phyloP scores from a whole-genome alignment of 2,113 vertebrate species.

The Hippotragus niger region DNA sequence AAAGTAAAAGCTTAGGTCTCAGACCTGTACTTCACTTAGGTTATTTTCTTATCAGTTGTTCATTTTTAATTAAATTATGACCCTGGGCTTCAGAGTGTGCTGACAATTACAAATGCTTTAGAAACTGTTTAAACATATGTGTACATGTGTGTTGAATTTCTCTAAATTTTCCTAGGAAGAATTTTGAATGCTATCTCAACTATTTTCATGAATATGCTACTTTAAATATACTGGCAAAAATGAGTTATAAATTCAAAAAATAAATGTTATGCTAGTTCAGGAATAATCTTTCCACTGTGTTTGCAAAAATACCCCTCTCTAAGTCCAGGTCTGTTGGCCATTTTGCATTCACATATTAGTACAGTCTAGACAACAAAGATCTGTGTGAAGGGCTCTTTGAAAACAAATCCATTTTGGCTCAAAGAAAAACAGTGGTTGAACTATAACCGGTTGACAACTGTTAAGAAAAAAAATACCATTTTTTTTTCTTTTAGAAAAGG shows the following conservation, averaged over 20 bases:
- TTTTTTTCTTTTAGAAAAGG: background rate
- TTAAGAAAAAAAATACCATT: background rate
- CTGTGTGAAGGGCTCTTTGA: background rate
- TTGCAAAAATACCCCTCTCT: background rate
- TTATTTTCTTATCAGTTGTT: background rate
- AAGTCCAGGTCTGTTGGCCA: background rate
- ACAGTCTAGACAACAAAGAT: background rate
- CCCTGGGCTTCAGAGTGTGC: background rate
- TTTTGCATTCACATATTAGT: background rate
- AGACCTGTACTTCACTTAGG: background rate
- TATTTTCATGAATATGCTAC: background rate
- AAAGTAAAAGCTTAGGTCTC: background rate
- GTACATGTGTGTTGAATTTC: background rate
- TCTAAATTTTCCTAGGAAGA: conserved; percentile 8
- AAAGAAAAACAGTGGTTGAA: background rate
- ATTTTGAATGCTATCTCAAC: background rate
- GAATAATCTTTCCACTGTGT: conserved; percentile 14
- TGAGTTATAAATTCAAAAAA: background rate
- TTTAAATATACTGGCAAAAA: conserved; percentile 14
- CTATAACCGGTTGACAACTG: background rate
- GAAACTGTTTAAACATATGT: background rate
- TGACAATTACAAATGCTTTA: background rate
- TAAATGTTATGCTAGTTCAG: background rate
- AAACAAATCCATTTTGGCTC: conserved; percentile 12
- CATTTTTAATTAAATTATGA: background rate